These are phyloP conservation scores for Malurus alboscapulatus DNA, from an alignment of 2,113 vertebrate species.

Conservation along the genomic window DNA sequence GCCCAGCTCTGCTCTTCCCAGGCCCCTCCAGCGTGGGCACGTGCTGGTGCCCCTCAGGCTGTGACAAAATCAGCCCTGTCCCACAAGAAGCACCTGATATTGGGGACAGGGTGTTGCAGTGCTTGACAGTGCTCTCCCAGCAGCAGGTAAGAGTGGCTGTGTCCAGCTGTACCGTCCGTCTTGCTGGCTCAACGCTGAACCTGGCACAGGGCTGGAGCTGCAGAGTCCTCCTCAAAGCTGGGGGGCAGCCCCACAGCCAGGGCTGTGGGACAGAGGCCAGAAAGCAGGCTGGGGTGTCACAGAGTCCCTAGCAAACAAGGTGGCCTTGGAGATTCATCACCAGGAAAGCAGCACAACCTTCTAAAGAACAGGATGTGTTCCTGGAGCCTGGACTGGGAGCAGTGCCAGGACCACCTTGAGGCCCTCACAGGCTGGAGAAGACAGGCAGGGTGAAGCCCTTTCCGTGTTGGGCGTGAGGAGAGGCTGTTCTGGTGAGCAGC, in stretches of 20 bases:
- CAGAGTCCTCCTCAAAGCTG: not conserved
- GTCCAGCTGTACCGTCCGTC: not conserved
- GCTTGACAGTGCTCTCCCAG: not conserved
- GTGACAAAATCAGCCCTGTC: not conserved
- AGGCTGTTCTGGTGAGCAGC: constrained; percentile 30
- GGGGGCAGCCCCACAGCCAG: not conserved
- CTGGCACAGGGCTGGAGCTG: not conserved
- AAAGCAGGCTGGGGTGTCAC: not conserved
- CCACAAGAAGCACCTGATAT: not conserved
- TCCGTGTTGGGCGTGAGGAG: not conserved
- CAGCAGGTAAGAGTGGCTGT: not conserved
- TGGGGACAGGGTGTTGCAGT: not conserved
- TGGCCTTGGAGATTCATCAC: not conserved
- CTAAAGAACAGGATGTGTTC: not conserved
- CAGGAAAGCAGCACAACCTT: not conserved
- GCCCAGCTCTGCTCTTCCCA: not conserved
- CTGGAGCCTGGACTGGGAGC: not conserved
- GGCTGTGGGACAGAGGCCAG: not conserved
- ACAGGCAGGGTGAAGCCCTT: not conserved
- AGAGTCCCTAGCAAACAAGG: not conserved
- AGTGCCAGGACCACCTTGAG: not conserved
- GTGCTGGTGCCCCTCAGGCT: not conserved
- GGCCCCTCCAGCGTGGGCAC: not conserved
- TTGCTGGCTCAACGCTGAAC: fast-evolving
- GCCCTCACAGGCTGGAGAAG: not conserved